Evolutionary conservation across 2,888 invertebrate species (phyloP).

Genomic region (Meiosimyza decipiens): DNA sequence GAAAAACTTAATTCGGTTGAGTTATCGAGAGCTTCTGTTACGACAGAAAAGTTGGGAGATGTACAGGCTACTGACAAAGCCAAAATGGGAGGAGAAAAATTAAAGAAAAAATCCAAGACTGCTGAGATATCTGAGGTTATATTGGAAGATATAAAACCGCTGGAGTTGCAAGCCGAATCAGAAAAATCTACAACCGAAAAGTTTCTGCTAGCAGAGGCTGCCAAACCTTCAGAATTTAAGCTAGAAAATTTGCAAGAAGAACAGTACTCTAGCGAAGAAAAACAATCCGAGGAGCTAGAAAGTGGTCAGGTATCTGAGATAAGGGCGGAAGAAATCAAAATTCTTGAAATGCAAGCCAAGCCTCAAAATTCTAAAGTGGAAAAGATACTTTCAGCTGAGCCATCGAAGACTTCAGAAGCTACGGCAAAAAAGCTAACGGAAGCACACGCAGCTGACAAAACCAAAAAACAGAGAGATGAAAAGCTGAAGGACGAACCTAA

Average conservation of each 20-base stretch:
- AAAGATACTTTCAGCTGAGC: neutral
- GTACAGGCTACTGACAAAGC: slow-evolving; percentile 31
- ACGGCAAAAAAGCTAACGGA: neutral
- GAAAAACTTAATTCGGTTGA: neutral
- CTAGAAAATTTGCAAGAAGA: slow-evolving; percentile 43
- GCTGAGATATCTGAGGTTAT: neutral
- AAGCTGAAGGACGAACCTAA: neutral
- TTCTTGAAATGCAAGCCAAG: slow-evolving; percentile 2
- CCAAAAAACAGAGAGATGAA: neutral
- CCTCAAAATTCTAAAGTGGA: slow-evolving; percentile 26
- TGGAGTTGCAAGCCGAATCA: neutral
- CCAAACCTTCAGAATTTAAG: slow-evolving; percentile 32
- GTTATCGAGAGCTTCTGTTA: slow-evolving; percentile 12
- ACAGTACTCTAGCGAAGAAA: neutral
- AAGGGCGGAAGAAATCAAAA: slow-evolving; percentile 31
- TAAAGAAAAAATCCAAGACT: slow-evolving; percentile 26
- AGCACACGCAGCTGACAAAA: neutral
- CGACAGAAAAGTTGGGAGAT: slow-evolving; percentile 23
- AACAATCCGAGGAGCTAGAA: neutral
- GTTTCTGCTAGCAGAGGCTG: neutral
- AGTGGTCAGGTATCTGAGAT: slow-evolving; percentile 27
- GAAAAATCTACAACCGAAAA: neutral
- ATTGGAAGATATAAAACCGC: neutral
- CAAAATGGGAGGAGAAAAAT: slow-evolving; percentile 15
- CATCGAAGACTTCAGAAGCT: slow-evolving; percentile 6